Percentiles rank a stretch among this genome's conserved stretches.
Evolutionary conservation across 2,888 invertebrate species (phyloP).

Genomic region (Mechanitis mazaeus): DNA sequence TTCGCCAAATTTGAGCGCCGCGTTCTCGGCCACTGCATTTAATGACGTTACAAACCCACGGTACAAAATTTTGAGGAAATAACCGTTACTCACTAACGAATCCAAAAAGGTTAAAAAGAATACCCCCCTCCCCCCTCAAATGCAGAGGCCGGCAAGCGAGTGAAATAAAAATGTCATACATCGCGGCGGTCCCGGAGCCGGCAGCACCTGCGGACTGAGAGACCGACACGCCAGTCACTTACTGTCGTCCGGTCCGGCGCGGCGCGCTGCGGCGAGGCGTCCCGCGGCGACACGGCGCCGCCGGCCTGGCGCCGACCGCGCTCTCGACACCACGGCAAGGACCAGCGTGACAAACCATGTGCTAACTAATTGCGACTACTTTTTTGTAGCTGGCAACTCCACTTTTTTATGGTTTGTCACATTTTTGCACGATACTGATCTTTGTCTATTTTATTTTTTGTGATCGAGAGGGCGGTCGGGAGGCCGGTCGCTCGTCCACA

Average conservation of each 20-base stretch:
- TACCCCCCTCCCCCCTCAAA: not conserved
- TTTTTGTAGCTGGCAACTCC: no score
- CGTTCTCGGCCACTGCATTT: constrained; percentile 4
- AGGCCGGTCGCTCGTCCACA: constrained; percentile 43
- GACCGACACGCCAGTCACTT: constrained; percentile 16
- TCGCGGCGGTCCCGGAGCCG: constrained; percentile 7
- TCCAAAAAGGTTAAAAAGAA: not conserved
- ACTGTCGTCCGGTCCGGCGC: constrained; percentile 16
- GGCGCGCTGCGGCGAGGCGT: constrained; percentile 14
- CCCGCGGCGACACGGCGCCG: constrained; percentile 18
- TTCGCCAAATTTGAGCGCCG: not conserved
- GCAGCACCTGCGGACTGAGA: constrained; percentile 11
- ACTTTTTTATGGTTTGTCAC: no score
- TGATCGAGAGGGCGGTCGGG: constrained; percentile 20
- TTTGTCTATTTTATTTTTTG: no score
- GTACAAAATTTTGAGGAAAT: not conserved
- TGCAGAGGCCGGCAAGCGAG: constrained; percentile 13
- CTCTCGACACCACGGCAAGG: not conserved
- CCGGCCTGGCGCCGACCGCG: constrained; percentile 3
- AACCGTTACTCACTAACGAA: no score
- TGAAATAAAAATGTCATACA: constrained; percentile 10
- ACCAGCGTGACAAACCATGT: no score
- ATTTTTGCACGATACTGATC: no score
- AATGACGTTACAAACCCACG: not conserved
- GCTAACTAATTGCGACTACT: no score